Base-by-base conservation (phyloP, 2,888 invertebrate genomes). In the Antitype chi region DNA sequence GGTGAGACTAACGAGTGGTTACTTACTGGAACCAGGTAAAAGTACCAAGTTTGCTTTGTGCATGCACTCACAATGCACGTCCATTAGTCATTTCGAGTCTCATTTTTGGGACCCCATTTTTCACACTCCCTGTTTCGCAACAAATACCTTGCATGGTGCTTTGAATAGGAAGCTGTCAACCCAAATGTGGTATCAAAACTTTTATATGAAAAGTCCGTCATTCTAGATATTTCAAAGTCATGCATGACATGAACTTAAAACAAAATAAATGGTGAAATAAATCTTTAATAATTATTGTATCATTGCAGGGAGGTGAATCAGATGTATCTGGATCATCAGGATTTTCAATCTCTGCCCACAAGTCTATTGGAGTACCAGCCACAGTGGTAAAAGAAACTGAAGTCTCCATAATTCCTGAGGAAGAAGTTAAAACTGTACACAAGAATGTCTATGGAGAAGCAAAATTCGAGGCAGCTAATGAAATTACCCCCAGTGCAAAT, bases 241-340 rank as follows among this genome's bases (percentile, higher is more conserved):
- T 73, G 73, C 75, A 68, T 76, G 71, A 38, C 64, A 63, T 74
- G 53, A 59, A 75, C 7, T 55, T 52, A 7, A 13, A 28, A 53
- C 3, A 28, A 43, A 62, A 28, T 23, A 6, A 23, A 32, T 0
- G 0, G 28, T 15, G n/a, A 15, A 49, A 57, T 2, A 73, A 15
- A 38, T n/a, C 1, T 25, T 52, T 70, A 47, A 76, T 38, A 57
- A 13, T 7, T 53, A 1, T 47, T 66, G 59, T 74, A 43, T 77
- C 6, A 76, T 84, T 87, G 70, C 90, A 96, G 96, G 94, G 92
- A 60, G 95, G 95, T 38, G 92, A 92, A 83, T 84, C 93, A 7
- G 89, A 89, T 13, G 86, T 77, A 47, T 90, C 88, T 69, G 95
- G 93, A 74, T 90, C 93, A 63, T 88, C 92, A 67, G 94, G 94